Evolutionary conservation across 2,888 invertebrate genomes (phyloP), one percentile per base, ranked within the genome.

Genomic region (Aleiodes testaceus): DNA sequence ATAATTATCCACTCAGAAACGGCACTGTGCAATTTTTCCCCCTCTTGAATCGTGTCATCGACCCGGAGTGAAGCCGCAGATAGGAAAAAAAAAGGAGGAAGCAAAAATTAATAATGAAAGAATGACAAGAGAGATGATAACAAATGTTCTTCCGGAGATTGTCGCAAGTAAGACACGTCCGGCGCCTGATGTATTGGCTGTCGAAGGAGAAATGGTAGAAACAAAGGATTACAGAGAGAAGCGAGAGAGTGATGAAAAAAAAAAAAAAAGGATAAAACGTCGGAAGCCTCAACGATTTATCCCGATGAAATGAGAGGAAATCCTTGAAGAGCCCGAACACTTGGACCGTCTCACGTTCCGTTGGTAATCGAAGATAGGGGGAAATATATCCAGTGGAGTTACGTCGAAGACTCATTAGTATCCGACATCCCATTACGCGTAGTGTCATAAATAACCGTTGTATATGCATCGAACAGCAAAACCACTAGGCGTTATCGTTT

Each of bases 401-500:
- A 78, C 80, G 80, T 79, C 76, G 78, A 79, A 78, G 75, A 78
- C 82, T 85, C 86, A 84, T 86, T 84, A 85, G 81, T 82, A 81
- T 78, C 79, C 80, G 84, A 83, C 85, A 81, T 84, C 80, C 82
- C 81, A 83, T 86, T 85, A 85, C 79, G 74, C 74, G 72, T 74
- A 73, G 75, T 77, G 75, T 80, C 84, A 82, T 86, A 85, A 86
- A 84, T 84, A 84, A 84, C 78, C 75, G 75, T 77, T 77, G 73
- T 74, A 75, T 75, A 26, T 3, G 73, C 73, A 75, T 73, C 64
- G 71, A 18, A 64, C 20, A 67, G 70, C 69, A 69, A 63, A 67
- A 63, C 63, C 53, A 76, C 74, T 61, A 66, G 72, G 63, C 69
- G 77, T 78, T 78, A 79, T 79, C 79, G 75, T 79, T 79, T 79